Evolutionary conservation across 2,113 vertebrate genomes (phyloP).

Genomic region (Acanthochromis polyacanthus): DNA sequence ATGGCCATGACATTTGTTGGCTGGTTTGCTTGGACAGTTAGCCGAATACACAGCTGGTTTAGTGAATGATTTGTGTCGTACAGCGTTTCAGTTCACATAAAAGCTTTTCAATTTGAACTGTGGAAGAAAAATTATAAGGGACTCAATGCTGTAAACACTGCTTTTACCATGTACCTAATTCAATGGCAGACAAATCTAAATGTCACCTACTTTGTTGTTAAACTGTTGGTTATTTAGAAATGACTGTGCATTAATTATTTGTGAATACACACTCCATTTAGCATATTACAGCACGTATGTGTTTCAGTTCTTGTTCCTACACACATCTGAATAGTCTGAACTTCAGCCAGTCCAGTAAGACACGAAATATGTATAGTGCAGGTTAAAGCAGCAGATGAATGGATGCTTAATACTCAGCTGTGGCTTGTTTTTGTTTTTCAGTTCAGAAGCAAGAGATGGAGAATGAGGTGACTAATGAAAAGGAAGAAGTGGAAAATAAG

Average conservation of each 20-base stretch:
- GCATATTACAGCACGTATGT: neutral
- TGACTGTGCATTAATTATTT: neutral
- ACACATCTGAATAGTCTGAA: too few relatives aligned
- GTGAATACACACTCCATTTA: conserved; percentile 6
- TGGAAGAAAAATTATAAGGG: too few relatives aligned
- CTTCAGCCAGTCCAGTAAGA: neutral
- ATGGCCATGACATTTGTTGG: neutral
- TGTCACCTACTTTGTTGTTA: too few relatives aligned
- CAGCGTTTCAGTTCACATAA: too few relatives aligned
- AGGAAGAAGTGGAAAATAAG: conserved; percentile 20
- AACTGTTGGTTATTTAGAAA: too few relatives aligned
- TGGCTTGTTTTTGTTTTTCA: conserved; percentile 18
- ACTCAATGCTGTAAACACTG: too few relatives aligned
- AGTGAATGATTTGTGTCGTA: neutral
- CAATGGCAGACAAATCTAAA: too few relatives aligned
- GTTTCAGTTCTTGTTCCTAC: too few relatives aligned
- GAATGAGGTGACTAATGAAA: conserved; percentile 23
- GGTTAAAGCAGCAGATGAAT: conserved; percentile 10
- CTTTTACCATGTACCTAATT: too few relatives aligned
- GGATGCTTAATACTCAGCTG: neutral
- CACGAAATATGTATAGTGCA: conserved; percentile 33
- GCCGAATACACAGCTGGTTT: neutral
- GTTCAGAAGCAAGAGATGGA: conserved; percentile 5
- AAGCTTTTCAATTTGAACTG: too few relatives aligned
- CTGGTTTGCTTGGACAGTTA: neutral